Conservation (phyloP, 2,113 vertebrate genomes). For the Miniopterus natalensis region DNA sequence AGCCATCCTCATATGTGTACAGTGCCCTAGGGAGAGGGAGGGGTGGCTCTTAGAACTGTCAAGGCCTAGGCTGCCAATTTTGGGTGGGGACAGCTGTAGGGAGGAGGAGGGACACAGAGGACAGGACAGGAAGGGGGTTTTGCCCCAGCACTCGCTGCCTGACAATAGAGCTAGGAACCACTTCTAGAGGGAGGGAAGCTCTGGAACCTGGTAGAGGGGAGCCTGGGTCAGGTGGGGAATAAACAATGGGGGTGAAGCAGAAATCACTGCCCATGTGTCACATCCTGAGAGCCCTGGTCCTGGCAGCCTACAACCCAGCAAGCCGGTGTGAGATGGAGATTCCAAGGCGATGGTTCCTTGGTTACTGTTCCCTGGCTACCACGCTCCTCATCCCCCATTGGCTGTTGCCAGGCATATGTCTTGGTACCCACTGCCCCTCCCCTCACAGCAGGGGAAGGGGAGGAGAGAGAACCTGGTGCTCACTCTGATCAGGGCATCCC, state of each 20-base stretch:
- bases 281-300: slow-evolving; percentile 49
- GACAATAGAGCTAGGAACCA: neutral
- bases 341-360: slow-evolving; percentile 89
- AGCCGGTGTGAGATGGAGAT: slow-evolving; percentile 82
- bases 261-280: neutral
- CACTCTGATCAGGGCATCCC: slow-evolving; percentile 87
- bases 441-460: slow-evolving; percentile 58
- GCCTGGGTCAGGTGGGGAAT: neutral
- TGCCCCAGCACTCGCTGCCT: neutral
- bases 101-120: slow-evolving; percentile 20
- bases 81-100: slow-evolving; percentile 61
- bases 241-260: neutral
- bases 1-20: slow-evolving; percentile 96
- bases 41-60: slow-evolving; percentile 17
- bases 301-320: slow-evolving; percentile 85
- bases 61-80: slow-evolving; percentile 53
- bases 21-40: slow-evolving; percentile 92
- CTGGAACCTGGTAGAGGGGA: neutral
- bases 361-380: slow-evolving; percentile 87
- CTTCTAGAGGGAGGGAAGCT: neutral
- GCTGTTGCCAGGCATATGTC: slow-evolving; percentile 61
- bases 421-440: slow-evolving; percentile 73
- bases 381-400: slow-evolving; percentile 76
- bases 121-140: neutral
- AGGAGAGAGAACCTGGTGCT: slow-evolving; percentile 74